phyloP scores from a whole-genome alignment of 1,140 invertebrate species.

The Plectrocnemia conspersa region DNA sequence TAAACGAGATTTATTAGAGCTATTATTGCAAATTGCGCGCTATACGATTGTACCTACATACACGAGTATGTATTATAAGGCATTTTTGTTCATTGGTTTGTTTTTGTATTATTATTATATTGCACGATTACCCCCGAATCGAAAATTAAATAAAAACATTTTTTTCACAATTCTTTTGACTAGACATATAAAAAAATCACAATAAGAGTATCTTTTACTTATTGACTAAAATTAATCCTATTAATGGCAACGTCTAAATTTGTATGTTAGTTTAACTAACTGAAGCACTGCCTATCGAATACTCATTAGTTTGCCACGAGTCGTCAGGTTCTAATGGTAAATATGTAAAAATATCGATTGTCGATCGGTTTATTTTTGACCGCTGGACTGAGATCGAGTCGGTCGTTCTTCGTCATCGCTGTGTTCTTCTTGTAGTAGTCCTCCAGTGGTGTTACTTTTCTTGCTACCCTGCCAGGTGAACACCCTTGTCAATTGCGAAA shows the following conservation, averaged over 20 bases:
- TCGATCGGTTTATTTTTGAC: slow-evolving; percentile 13
- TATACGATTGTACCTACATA: no score
- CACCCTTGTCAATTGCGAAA: slow-evolving; percentile 72
- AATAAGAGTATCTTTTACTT: no score
- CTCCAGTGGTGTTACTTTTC: slow-evolving; percentile 57
- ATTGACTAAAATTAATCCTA: background rate
- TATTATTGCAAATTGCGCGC: no score
- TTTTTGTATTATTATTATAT: no score
- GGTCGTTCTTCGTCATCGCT: slow-evolving; percentile 55
- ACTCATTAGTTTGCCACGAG: background rate
- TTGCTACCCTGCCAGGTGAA: slow-evolving; percentile 66
- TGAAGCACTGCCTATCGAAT: slow-evolving; percentile 3
- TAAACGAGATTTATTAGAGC: no score
- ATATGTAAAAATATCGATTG: background rate
- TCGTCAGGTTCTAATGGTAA: background rate
- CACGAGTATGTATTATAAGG: no score
- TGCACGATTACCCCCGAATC: no score
- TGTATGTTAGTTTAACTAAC: slow-evolving; percentile 6
- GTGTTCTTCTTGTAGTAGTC: slow-evolving; percentile 56
- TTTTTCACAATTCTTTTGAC: no score
- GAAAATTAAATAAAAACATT: no score
- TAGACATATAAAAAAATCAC: no score
- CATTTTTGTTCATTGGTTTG: no score
- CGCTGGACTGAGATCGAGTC: slow-evolving; percentile 1
- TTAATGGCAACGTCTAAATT: background rate